Conservation (phyloP, 2,797 vertebrate species). For the Apogon hyalosoma region DNA sequence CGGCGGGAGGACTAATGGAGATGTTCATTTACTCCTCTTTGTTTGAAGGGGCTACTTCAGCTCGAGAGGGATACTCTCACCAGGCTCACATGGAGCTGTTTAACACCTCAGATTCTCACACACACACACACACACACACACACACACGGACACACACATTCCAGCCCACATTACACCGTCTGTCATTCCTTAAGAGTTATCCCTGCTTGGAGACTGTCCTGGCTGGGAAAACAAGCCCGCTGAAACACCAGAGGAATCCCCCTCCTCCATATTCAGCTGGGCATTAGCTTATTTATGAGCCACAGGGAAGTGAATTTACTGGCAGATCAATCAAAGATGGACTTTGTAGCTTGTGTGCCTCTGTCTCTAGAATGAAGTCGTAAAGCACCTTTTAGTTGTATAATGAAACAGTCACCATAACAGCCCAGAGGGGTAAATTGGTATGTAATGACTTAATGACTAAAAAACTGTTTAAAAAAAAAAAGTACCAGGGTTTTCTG, state of each 20-base stretch:
- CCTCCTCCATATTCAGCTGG: constrained; percentile 80
- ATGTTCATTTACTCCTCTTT: constrained; percentile 90
- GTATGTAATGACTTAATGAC: constrained; percentile 70
- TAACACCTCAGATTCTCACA: constrained; percentile 74
- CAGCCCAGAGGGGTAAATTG: constrained; percentile 69
- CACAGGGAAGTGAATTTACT: constrained; percentile 79
- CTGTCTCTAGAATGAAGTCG: constrained; percentile 69
- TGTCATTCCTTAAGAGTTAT: constrained; percentile 83
- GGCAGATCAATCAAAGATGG: constrained; percentile 80
- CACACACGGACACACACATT: constrained; percentile 66
- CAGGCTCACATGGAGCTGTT: constrained; percentile 81
- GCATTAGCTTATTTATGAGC: constrained; percentile 83
- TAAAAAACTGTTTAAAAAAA: constrained; percentile 37
- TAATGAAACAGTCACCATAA: constrained; percentile 78
- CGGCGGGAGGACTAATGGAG: constrained; percentile 87
- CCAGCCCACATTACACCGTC: constrained; percentile 73
- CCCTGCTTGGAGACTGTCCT: constrained; percentile 75
- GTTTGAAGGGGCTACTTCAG: constrained; percentile 92
- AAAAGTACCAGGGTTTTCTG: neutral
- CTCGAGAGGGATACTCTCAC: constrained; percentile 77
- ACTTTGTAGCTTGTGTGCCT: constrained; percentile 71
- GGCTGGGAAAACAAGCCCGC: constrained; percentile 78
- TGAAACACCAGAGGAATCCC: constrained; percentile 76
- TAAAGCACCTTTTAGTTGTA: constrained; percentile 79
- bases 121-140: constrained; percentile 61